Conservation (phyloP, 2,113 vertebrate species). For the Gobio gobio region DNA sequence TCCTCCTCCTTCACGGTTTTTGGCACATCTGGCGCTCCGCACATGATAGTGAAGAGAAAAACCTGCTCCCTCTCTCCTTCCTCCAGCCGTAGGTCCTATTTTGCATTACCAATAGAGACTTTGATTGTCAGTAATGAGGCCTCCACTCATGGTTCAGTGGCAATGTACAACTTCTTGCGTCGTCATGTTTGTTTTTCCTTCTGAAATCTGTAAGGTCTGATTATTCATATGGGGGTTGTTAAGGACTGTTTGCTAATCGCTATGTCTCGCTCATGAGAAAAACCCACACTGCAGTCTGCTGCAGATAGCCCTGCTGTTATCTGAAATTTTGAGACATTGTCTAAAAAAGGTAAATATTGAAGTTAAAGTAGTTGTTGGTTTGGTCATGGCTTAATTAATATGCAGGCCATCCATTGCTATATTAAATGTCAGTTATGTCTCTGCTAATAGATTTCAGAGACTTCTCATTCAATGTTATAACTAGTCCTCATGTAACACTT, state of each 20-base stretch:
- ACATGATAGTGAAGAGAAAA: constrained; percentile 4
- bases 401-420: not conserved
- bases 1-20: not conserved
- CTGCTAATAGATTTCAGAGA: not conserved
- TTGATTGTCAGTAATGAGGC: constrained; percentile 42
- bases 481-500: not conserved
- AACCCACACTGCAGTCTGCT: constrained; percentile 2
- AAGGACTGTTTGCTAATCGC: constrained; percentile 55
- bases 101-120: constrained; percentile 35
- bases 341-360: not conserved
- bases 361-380: constrained; percentile 9
- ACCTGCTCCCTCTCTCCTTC: constrained; percentile 35
- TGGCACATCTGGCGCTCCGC: constrained; percentile 40
- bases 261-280: constrained; percentile 3
- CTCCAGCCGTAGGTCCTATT: constrained; percentile 1
- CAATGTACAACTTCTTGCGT: constrained; percentile 52
- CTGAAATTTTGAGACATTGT: not conserved
- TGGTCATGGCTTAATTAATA: not conserved
- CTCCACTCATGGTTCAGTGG: constrained; percentile 46
- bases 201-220: constrained; percentile 53
- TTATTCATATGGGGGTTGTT: constrained; percentile 61
- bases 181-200: constrained; percentile 57
- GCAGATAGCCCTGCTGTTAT: constrained; percentile 7
- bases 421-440: not conserved
- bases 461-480: not conserved